A percentile compares a stretch with the other conserved stretches of the same genome.
Evolutionary conservation across 2,113 vertebrate species (phyloP).

Genomic region (Hemichromis elongatus): DNA sequence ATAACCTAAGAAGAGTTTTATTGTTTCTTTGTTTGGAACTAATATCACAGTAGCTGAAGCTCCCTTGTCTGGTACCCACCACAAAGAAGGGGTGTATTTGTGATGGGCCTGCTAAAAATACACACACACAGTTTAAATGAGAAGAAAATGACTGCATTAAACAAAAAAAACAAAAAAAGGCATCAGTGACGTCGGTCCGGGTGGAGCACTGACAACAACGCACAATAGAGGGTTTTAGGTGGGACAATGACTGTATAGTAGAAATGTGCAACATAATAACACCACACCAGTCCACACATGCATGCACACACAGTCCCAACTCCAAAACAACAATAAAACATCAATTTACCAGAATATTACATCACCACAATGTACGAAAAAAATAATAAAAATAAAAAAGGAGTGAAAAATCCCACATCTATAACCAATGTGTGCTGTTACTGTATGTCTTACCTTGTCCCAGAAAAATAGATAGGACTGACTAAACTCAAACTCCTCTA

Average conservation of each 20-base stretch:
- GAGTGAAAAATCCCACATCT: not conserved
- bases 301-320: not conserved
- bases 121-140: not conserved
- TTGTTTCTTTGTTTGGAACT: not conserved
- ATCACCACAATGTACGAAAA: not conserved
- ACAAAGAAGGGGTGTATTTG: not conserved
- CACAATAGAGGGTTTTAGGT: constrained; percentile 35
- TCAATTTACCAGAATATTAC: not conserved
- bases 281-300: not conserved
- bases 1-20: not conserved
- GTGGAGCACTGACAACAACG: not conserved
- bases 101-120: not conserved
- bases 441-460: constrained; percentile 85
- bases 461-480: constrained; percentile 97
- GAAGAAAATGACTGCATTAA: not conserved
- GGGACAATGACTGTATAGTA: constrained; percentile 10
- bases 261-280: not conserved
- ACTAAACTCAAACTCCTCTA: constrained; percentile 99
- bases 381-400: not conserved
- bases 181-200: constrained; percentile 1
- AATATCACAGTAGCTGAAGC: not conserved
- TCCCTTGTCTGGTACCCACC: not conserved
- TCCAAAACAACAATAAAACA: constrained; percentile 7
- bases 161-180: not conserved
- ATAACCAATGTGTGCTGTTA: not conserved